These are phyloP conservation scores for Bufo bufo DNA, from an alignment of 2,113 vertebrate species.

Conservation along the genomic window DNA sequence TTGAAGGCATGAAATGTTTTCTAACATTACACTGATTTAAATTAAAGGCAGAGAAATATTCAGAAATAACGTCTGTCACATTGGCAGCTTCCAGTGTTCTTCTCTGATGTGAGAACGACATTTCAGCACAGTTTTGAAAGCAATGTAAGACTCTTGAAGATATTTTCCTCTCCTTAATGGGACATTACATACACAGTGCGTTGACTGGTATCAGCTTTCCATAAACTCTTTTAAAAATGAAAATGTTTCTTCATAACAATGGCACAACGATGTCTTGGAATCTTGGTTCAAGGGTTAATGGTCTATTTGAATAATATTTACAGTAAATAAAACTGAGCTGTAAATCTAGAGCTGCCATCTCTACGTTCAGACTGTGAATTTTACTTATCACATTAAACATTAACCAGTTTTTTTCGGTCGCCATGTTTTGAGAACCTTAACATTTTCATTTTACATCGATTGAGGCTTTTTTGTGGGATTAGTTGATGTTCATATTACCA, in stretches of 20 bases:
- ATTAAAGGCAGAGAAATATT: slow-evolving; percentile 74
- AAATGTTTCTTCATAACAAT: background rate
- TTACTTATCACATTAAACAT: too few relatives aligned
- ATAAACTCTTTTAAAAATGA: background rate
- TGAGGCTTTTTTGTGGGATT: too few relatives aligned
- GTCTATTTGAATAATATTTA: background rate
- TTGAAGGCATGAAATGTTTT: slow-evolving; percentile 84
- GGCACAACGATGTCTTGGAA: background rate
- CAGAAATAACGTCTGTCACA: slow-evolving; percentile 68
- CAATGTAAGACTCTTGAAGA: slow-evolving; percentile 65
- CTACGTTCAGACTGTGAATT: background rate
- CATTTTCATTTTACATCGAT: too few relatives aligned
- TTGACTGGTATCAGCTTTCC: background rate
- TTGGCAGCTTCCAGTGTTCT: slow-evolving; percentile 66
- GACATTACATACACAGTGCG: background rate
- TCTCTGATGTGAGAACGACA: slow-evolving; percentile 64
- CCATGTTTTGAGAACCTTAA: too few relatives aligned
- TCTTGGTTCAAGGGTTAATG: background rate
- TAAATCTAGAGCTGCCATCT: background rate
- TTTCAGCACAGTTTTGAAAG: slow-evolving; percentile 68
- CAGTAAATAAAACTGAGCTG: background rate
- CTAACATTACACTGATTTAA: slow-evolving; percentile 82
- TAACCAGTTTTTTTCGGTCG: too few relatives aligned
- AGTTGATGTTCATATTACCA: too few relatives aligned
- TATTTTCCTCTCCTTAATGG: slow-evolving; percentile 16